Conservation (phyloP, 2,888 invertebrate genomes). For the Aleiodes alternator region DNA sequence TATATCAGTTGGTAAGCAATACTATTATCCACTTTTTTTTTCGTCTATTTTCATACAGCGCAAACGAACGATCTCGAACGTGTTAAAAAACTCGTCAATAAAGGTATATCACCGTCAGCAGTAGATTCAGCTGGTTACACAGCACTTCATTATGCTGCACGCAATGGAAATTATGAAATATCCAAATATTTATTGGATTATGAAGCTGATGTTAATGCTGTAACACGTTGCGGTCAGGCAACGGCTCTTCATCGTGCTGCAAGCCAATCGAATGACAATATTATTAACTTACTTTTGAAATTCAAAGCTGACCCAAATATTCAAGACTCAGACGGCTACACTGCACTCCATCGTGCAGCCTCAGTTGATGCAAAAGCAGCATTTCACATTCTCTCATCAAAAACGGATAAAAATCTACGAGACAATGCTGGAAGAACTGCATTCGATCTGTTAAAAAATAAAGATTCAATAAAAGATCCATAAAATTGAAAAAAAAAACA, state of each 20-base stretch:
- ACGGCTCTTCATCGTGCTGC: conserved; percentile 91
- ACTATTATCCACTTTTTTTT: too few relatives aligned
- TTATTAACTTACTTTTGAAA: conserved; percentile 82
- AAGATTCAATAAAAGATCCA: background rate
- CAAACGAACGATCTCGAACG: conserved; percentile 84
- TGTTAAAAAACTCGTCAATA: conserved; percentile 78
- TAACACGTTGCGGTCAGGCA: conserved; percentile 85
- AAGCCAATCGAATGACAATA: conserved; percentile 81
- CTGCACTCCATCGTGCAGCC: conserved; percentile 85
- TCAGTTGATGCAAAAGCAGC: conserved; percentile 76
- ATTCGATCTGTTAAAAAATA: conserved; percentile 82
- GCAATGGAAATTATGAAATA: conserved; percentile 84
- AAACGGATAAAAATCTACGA: conserved; percentile 79
- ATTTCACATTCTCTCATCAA: conserved; percentile 79
- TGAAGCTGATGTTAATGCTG: conserved; percentile 85
- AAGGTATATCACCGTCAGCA: conserved; percentile 79
- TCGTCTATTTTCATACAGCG: conserved; percentile 78
- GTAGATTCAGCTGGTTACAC: conserved; percentile 89
- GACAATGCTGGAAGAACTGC: conserved; percentile 87
- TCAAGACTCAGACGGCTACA: conserved; percentile 88
- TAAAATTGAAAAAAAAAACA: background rate
- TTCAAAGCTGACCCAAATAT: conserved; percentile 80
- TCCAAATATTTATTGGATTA: conserved; percentile 83
- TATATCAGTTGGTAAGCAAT: too few relatives aligned
- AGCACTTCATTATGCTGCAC: conserved; percentile 92